phyloP scores from a whole-genome alignment of 2,888 invertebrate genomes.

The Drosophila imparisetae region DNA sequence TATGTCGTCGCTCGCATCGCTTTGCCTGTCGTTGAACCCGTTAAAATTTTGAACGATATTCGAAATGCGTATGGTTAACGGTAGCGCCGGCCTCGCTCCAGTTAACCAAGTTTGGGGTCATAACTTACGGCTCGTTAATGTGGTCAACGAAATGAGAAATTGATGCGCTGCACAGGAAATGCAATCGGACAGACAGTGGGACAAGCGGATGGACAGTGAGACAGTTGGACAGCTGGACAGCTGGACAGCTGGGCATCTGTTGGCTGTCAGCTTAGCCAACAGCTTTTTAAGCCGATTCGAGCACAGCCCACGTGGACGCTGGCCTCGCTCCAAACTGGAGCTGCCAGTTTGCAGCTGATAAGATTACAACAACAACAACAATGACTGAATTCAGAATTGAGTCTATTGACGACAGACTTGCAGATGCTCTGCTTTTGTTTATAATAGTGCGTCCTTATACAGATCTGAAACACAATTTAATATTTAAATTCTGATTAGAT shows the following conservation, averaged over 20 bases:
- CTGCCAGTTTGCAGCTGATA: constrained; percentile 44
- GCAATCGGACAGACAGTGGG: constrained; percentile 34
- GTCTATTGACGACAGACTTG: constrained; percentile 1
- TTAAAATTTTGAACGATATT: background rate
- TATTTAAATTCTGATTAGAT: background rate
- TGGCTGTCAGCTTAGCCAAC: constrained; percentile 33
- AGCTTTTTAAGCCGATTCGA: constrained; percentile 36
- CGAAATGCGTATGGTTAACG: constrained; percentile 20
- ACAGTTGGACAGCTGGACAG: constrained; percentile 12
- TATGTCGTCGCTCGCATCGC: background rate
- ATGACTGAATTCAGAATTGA: background rate
- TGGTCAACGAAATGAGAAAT: constrained; percentile 69
- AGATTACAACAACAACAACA: constrained; percentile 28
- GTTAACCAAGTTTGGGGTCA: constrained; percentile 65
- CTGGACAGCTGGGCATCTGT: constrained; percentile 5
- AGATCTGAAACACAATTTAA: background rate
- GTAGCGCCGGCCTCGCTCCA: constrained; percentile 62
- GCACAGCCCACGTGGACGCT: constrained; percentile 45
- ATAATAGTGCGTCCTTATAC: constrained; percentile 23
- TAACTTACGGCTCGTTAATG: constrained; percentile 71
- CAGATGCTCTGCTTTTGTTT: constrained; percentile 45
- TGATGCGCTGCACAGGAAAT: constrained; percentile 66
- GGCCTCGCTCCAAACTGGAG: constrained; percentile 58
- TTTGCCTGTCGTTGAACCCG: constrained; percentile 36
- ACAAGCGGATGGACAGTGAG: constrained; percentile 18